A percentile compares a stretch with the other conserved stretches of the same genome.
phyloP scores from a whole-genome alignment of 1,140 invertebrate species.

The Spodoptera frugiperda region DNA sequence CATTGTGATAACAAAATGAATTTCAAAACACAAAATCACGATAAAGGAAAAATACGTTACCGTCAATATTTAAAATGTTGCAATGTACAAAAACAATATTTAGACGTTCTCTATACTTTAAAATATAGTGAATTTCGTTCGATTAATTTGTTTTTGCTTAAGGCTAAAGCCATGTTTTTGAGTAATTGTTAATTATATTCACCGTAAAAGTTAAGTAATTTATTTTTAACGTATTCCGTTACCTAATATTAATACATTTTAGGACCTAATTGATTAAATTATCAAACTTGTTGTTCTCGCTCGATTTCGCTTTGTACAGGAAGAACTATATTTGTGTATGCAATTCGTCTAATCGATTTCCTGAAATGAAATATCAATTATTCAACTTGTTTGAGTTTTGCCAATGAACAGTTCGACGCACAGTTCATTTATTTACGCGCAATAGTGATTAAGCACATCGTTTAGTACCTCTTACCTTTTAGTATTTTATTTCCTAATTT shows the following conservation, averaged over 20 bases:
- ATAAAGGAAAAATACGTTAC: constrained; percentile 29
- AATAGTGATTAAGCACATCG: constrained; percentile 49
- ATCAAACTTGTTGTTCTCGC: not conserved
- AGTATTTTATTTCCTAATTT: constrained; percentile 62
- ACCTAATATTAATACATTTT: constrained; percentile 30
- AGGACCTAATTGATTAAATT: constrained; percentile 19
- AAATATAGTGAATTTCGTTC: constrained; percentile 20
- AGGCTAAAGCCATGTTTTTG: constrained; percentile 39
- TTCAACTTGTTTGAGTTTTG: not conserved
- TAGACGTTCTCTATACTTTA: constrained; percentile 27
- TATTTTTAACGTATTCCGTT: constrained; percentile 41
- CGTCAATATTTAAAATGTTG: constrained; percentile 38
- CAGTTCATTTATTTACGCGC: constrained; percentile 27
- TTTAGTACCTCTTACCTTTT: constrained; percentile 67
- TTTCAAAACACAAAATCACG: constrained; percentile 34
- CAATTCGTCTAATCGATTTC: not conserved
- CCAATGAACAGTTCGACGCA: not conserved
- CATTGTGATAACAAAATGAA: constrained; percentile 39
- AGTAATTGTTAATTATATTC: constrained; percentile 37
- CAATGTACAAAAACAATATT: constrained; percentile 44
- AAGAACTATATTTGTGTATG: constrained; percentile 5
- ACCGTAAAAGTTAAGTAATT: constrained; percentile 38
- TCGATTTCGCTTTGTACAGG: constrained; percentile 25
- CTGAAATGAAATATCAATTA: not conserved
- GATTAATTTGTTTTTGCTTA: constrained; percentile 36